Conservation (phyloP, 2,888 invertebrate species). For the Sylvicola fuscatus region DNA sequence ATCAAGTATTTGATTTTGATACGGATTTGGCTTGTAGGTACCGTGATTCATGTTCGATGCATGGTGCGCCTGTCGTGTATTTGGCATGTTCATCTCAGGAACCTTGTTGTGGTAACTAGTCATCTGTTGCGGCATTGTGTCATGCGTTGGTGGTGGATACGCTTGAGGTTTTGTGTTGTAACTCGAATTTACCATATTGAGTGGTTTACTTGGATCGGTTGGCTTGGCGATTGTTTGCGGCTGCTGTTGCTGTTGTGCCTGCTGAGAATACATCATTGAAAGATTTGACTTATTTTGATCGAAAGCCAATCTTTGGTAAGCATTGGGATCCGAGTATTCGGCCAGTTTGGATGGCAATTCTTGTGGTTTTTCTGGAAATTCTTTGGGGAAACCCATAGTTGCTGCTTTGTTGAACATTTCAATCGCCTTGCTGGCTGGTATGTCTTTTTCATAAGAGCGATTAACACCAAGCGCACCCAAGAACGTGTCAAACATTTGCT, state of each 20-base stretch:
- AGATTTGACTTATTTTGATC: too few relatives aligned
- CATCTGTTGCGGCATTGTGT: constrained; percentile 10
- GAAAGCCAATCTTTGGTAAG: too few relatives aligned
- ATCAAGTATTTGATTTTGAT: constrained; percentile 7
- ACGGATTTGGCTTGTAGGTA: not conserved
- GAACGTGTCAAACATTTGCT: constrained; percentile 20
- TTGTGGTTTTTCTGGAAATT: constrained; percentile 12
- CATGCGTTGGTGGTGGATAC: not conserved
- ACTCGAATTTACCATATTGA: constrained; percentile 8
- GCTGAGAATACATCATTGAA: too few relatives aligned
- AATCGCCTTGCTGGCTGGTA: constrained; percentile 22
- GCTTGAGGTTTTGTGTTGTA: not conserved
- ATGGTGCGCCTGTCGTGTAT: constrained; percentile 1
- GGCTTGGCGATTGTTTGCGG: too few relatives aligned
- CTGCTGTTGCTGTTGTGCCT: too few relatives aligned
- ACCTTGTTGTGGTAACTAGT: constrained; percentile 2
- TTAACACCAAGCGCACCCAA: constrained; percentile 20
- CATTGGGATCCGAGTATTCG: too few relatives aligned
- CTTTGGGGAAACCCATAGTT: constrained; percentile 22
- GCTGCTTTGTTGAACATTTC: constrained; percentile 26
- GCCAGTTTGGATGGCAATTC: constrained; percentile 2
- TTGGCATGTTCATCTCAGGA: constrained; percentile 1
- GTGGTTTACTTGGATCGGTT: constrained; percentile 6
- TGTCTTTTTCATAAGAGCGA: constrained; percentile 13
- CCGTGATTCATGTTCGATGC: constrained; percentile 3